Base-by-base conservation (phyloP, 2,113 vertebrate genomes). In the Formicarius rufipectus region DNA sequence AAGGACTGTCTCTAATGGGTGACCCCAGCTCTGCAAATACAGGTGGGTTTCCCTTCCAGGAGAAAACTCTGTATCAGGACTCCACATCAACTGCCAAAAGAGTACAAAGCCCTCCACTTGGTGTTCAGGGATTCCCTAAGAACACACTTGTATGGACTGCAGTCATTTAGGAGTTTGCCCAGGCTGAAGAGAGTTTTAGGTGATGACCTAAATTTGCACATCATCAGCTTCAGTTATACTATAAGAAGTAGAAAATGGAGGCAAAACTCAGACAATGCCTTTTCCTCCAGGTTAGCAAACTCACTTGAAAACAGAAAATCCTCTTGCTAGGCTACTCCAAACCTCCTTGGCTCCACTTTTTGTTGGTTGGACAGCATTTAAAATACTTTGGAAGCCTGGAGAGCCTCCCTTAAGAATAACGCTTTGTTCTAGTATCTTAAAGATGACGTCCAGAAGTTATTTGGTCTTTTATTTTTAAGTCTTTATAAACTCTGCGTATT, bases 361-460 rank as follows among this genome's bases (percentile, higher is more conserved):
- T 16, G 1, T 42, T 37, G 72, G 74, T 76, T 66, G 68, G 72
- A 95, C 68, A 89, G 76, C 90, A 77, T 33, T 90, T 42, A 33
- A 84, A 93, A 71, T 35, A 52, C 56, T 84, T 27, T 13, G 25
- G 35, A 83, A 95, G 79, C 59, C 59, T 80, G 60, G 63, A 74
- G 93, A 86, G 63, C 33, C 78, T 93, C 85, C 60, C 68, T 53
- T 80, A 80, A 91, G 93, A 94, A 50, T 33, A 71, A 90, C 30
- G 45, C 73, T 97, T 86, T 92, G 90, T 89, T 93, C 92, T 35
- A 35, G 63, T 27, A 83, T 72, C 79, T 95, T 86, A 88, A 86
- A 90, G 92, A 94, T 59, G 75, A 93, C 95, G 90, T 96, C 87
- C 82, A 91, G 37, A 85, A 93, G 78, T 85, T 77, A 84, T 21